Evolutionary conservation across 1,140 invertebrate genomes (phyloP), one percentile per base, ranked within the genome.

Genomic region (Steinernema khuongi): DNA sequence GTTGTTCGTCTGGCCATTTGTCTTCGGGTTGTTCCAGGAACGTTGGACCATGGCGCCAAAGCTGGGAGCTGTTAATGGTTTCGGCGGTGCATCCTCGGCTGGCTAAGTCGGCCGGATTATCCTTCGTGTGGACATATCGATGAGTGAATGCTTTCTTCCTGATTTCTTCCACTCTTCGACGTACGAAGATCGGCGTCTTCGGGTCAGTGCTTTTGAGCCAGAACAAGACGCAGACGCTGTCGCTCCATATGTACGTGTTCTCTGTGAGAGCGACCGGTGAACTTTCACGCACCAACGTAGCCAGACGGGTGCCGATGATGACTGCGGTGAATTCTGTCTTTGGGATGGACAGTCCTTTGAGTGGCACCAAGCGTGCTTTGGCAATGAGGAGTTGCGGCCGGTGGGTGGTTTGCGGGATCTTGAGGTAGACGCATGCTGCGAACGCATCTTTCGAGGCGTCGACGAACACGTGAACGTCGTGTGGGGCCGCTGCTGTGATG

Each of bases 121-220:
- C 22, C 50, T 60, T 60, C 50, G 50, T 60, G 50, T 60, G 14
- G 50, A 60, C 50, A 22, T 60, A 60, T 11, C 50, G 50, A 41
- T 41, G 50, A 60, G 22, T 11, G 22, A 11, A 26, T 22, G 14
- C 4, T 22, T 60, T 17, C 14, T 22, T 60, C 7, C 22, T n/a
- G 50, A 60, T 60, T 26, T 60, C 50, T 14, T 60, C 22, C 22
- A 60, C 2, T 7, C 50, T 7, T 7, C 11, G 50, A 7, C 26
- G 7, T 2, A 60, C 19, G 22, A 60, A 60, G 11, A 60, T 22
- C 4, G 50, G 4, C 4, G 26, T 7, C 11, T 60, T 60, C 4
- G 14, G 7, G 4, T 7, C 7, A n/a, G 11, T 7, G 19, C 26
- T 26, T 4, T 60, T 7, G 22, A 60, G 14, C 50, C 50, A 60